Percentiles rank a stretch among this genome's conserved stretches.
Evolutionary conservation across 2,888 invertebrate genomes (phyloP).

Genomic region (Aspidiotus destructor): DNA sequence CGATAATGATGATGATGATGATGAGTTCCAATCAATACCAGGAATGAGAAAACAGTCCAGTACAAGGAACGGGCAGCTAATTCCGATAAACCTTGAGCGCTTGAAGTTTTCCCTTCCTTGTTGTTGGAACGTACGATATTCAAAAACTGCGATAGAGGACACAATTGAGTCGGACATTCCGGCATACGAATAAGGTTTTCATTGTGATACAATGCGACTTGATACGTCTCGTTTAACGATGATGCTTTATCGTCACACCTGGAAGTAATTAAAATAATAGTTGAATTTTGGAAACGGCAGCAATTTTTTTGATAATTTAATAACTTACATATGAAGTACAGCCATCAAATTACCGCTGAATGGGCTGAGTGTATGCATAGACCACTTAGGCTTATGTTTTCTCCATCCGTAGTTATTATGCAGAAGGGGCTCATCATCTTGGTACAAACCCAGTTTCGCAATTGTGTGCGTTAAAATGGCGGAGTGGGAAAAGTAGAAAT

Average conservation of each 20-base stretch:
- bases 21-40: too few species aligned
- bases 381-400: too few species aligned
- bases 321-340: background rate
- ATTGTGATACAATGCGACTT: conserved; percentile 3
- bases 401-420: background rate
- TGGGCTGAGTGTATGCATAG: background rate
- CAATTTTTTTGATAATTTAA: background rate
- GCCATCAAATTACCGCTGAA: background rate
- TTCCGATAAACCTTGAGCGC: too few species aligned
- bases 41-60: too few species aligned
- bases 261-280: background rate
- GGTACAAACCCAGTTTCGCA: conserved; percentile 2
- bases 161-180: background rate
- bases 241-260: background rate
- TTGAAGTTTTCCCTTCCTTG: too few species aligned
- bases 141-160: background rate
- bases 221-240: background rate
- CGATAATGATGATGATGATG: too few species aligned
- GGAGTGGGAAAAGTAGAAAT: background rate
- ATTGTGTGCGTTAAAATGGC: background rate
- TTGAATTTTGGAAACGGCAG: background rate
- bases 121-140: too few species aligned
- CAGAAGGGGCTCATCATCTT: background rate
- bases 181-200: background rate
- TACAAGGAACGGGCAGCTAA: too few species aligned